A percentile compares a stretch with the other conserved stretches of the same genome.
Evolutionary conservation across 2,797 vertebrate species (phyloP).

Genomic region (Vireo griseus): DNA sequence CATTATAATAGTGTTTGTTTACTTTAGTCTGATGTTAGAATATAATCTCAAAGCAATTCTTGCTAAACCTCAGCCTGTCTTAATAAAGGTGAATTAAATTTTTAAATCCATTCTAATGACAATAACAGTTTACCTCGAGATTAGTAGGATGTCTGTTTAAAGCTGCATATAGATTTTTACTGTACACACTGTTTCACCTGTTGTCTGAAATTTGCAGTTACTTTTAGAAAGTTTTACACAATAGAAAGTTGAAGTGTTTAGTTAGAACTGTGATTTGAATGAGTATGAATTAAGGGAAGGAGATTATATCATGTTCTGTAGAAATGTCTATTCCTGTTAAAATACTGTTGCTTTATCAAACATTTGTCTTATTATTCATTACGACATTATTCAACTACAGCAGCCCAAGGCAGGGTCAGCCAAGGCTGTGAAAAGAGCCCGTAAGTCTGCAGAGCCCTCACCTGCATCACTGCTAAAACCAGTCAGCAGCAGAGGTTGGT

Average conservation of each 20-base stretch:
- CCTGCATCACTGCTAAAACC: background rate
- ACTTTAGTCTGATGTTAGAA: background rate
- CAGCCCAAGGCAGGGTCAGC: background rate
- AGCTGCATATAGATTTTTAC: background rate
- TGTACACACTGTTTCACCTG: background rate
- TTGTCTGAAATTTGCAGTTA: background rate
- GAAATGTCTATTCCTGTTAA: background rate
- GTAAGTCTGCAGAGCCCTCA: background rate
- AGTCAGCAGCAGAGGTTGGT: constrained; percentile 62
- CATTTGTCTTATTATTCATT: background rate
- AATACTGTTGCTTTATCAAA: background rate
- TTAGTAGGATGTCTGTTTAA: background rate
- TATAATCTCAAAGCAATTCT: background rate
- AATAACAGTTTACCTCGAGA: background rate
- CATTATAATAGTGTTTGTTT: background rate
- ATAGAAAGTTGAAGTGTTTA: background rate
- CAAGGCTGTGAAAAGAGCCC: background rate
- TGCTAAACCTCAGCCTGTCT: background rate
- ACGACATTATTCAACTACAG: background rate
- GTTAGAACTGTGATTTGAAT: background rate
- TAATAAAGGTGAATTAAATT: background rate
- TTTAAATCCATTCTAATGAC: background rate
- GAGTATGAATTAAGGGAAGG: background rate
- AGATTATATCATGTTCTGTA: background rate
- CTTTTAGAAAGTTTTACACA: background rate